Evolutionary conservation across 2,113 vertebrate genomes (phyloP).

Genomic region (Platysternon megacephalum): DNA sequence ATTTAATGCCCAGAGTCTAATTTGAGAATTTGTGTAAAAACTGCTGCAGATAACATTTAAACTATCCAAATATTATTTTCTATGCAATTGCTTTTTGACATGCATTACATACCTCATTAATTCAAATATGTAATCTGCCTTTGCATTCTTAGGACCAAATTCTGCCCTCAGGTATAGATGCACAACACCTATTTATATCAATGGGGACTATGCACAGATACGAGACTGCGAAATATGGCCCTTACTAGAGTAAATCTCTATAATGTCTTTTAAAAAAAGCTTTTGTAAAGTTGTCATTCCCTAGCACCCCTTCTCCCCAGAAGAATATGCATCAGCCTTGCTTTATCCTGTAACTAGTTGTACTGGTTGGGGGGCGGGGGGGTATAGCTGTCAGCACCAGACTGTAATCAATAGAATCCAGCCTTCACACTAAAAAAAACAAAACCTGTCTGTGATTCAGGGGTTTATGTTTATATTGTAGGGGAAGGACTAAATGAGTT

Average conservation of each 20-base stretch:
- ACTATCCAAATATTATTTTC: background rate
- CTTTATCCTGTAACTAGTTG: background rate
- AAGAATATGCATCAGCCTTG: background rate
- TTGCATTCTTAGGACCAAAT: conserved; percentile 44
- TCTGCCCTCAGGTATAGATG: conserved; percentile 1
- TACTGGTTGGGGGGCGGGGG: background rate
- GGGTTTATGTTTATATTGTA: background rate
- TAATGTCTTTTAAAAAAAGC: background rate
- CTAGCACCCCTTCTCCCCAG: background rate
- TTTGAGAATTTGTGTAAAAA: conserved; percentile 34
- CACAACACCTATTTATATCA: background rate
- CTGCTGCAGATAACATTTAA: conserved; percentile 34
- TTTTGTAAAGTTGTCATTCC: background rate
- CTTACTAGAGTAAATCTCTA: background rate
- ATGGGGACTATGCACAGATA: background rate
- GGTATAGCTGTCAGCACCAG: background rate
- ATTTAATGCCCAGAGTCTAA: conserved; percentile 26
- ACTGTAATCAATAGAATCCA: background rate
- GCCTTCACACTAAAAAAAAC: background rate
- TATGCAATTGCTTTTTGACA: background rate
- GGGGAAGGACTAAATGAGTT: background rate
- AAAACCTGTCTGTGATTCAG: background rate
- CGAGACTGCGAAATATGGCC: background rate
- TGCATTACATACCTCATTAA: conserved; percentile 18
- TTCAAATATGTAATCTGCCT: conserved; percentile 42